Evolutionary conservation across 2,888 invertebrate species (phyloP).

Genomic region (Pocota personata): DNA sequence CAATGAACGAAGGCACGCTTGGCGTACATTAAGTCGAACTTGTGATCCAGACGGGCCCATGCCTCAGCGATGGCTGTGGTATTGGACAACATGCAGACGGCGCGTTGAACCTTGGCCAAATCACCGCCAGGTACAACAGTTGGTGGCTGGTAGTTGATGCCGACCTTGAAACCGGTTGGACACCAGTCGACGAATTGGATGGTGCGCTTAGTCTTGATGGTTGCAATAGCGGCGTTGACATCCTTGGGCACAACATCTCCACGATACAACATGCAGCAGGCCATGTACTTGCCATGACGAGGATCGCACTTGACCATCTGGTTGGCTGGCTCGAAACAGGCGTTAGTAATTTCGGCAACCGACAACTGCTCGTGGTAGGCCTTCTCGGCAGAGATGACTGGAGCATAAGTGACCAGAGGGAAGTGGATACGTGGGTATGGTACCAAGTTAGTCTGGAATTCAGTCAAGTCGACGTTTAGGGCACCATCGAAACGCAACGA

Average conservation of each 20-base stretch:
- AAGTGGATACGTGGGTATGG: conserved; percentile 98
- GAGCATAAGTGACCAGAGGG: conserved; percentile 95
- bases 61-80: conserved; percentile 98
- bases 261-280: conserved; percentile 97
- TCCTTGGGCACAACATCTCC: conserved; percentile 98
- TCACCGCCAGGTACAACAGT: conserved; percentile 98
- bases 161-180: conserved; percentile 88
- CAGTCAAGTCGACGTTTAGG: conserved; percentile 95
- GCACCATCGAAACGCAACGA: conserved; percentile 97
- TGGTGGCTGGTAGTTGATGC: conserved; percentile 97
- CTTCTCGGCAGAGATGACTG: conserved; percentile 96
- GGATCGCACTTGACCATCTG: conserved; percentile 98
- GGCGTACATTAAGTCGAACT: conserved; percentile 98
- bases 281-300: conserved; percentile 96
- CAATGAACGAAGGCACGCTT: conserved; percentile 98
- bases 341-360: conserved; percentile 96
- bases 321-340: conserved; percentile 97
- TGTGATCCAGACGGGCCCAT: conserved; percentile 97
- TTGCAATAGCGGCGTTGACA: conserved; percentile 97
- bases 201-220: conserved; percentile 97
- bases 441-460: conserved; percentile 97
- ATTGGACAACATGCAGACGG: conserved; percentile 99
- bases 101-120: conserved; percentile 96
- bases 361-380: conserved; percentile 96
- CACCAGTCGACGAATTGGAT: conserved; percentile 97